Evolutionary conservation across 2,797 vertebrate species (phyloP).

Genomic region (Pteronotus mesoamericanus): DNA sequence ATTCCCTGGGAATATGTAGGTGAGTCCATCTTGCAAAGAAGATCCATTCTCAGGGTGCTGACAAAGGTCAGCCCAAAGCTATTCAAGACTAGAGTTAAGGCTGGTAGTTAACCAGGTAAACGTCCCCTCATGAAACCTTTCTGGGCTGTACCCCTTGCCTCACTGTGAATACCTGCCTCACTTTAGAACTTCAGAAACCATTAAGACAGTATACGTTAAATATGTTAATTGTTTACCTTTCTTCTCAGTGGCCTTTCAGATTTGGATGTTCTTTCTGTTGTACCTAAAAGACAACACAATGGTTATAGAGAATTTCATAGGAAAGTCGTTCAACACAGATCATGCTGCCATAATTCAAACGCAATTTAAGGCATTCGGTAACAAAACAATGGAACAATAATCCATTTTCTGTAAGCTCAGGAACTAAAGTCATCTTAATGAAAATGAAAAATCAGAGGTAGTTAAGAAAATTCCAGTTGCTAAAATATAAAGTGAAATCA

Average conservation of each 20-base stretch:
- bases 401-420: background rate
- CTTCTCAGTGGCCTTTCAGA: conserved; percentile 24
- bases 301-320: background rate
- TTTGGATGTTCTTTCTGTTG: conserved; percentile 1
- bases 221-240: conserved; percentile 48
- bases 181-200: background rate
- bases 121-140: background rate
- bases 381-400: conserved; percentile 1
- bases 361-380: background rate
- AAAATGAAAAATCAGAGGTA: background rate
- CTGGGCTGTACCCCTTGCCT: background rate
- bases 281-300: conserved; percentile 8
- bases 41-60: background rate
- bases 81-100: background rate
- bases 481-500: background rate
- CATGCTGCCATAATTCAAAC: background rate
- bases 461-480: background rate
- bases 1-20: background rate
- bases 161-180: background rate
- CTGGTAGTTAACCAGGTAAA: background rate
- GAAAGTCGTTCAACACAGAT: background rate
- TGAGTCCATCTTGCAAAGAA: background rate
- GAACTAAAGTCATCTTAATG: background rate
- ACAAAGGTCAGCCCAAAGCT: background rate
- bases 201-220: background rate